These are phyloP conservation scores for Pandemis cinnamomeana DNA, from an alignment of 2,888 invertebrate genomes.

Conservation along the genomic window DNA sequence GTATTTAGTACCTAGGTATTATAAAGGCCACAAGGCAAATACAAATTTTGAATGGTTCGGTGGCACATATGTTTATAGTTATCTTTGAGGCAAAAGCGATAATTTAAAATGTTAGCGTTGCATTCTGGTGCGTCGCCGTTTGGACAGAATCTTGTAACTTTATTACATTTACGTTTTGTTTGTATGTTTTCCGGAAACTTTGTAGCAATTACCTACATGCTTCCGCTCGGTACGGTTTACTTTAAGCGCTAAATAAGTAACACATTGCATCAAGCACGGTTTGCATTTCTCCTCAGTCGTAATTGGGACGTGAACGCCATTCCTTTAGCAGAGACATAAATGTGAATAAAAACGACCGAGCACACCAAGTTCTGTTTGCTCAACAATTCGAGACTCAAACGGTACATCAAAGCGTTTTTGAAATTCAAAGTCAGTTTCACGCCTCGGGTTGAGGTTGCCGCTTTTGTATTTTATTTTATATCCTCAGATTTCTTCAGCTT, in stretches of 20 bases:
- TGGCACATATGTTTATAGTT: too few species aligned
- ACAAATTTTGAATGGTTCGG: too few species aligned
- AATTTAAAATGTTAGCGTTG: neutral
- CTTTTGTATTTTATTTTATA: conserved; percentile 50
- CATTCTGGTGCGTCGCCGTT: neutral
- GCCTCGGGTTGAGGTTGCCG: conserved; percentile 48
- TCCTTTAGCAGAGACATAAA: conserved; percentile 34
- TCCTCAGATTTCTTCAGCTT: conserved; percentile 46
- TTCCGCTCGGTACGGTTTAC: conserved; percentile 8
- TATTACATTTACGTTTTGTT: neutral
- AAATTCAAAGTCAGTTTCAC: conserved; percentile 58
- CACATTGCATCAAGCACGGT: conserved; percentile 20
- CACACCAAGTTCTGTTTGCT: conserved; percentile 53
- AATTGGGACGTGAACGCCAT: conserved; percentile 27
- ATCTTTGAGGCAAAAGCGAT: neutral
- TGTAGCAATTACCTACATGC: neutral
- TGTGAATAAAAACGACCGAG: conserved; percentile 47
- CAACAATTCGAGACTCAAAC: conserved; percentile 57
- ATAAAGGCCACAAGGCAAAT: too few species aligned
- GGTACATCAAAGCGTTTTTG: conserved; percentile 61
- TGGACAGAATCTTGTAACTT: neutral
- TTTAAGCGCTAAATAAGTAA: conserved; percentile 1
- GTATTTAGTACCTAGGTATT: neutral
- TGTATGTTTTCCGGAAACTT: neutral
- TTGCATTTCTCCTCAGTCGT: conserved; percentile 31